Conservation (phyloP, 2,888 invertebrate species). For the Caenorhabditis auriculariae region DNA sequence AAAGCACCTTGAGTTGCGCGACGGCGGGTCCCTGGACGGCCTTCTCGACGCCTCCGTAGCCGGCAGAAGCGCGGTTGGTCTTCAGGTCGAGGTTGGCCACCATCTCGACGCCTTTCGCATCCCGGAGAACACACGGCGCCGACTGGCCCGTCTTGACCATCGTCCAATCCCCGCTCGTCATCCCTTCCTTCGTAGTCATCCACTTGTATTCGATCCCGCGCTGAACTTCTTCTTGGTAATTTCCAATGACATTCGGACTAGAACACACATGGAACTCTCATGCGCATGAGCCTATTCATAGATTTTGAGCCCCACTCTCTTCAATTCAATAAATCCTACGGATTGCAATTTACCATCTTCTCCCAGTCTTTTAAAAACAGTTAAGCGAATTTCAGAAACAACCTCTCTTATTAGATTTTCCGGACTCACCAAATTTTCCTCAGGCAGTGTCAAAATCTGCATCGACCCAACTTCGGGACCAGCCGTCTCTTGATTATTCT, state of each 20-base stretch:
- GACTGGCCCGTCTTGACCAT: constrained; percentile 45
- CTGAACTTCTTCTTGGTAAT: constrained; percentile 1
- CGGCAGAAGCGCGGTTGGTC: constrained; percentile 41
- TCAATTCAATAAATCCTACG: no score
- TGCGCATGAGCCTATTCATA: no score
- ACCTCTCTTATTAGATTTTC: neutral
- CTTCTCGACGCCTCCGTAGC: constrained; percentile 47
- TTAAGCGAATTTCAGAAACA: no score
- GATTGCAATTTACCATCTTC: no score
- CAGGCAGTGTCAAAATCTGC: constrained; percentile 41
- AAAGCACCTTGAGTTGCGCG: constrained; percentile 19
- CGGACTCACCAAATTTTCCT: constrained; percentile 13
- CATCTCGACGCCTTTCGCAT: constrained; percentile 39
- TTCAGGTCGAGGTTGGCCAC: constrained; percentile 44
- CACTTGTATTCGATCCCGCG: constrained; percentile 45
- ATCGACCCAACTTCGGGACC: constrained; percentile 50
- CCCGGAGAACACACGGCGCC: constrained; percentile 46
- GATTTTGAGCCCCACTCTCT: no score
- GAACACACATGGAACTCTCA: constrained; percentile 27
- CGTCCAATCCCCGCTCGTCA: constrained; percentile 34
- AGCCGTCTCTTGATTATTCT: constrained; percentile 47
- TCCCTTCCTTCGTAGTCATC: constrained; percentile 35
- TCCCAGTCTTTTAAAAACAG: no score
- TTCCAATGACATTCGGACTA: no score
- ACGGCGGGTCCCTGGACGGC: constrained; percentile 23